Conservation (phyloP, 2,888 invertebrate genomes). For the Campoplex capitator region DNA sequence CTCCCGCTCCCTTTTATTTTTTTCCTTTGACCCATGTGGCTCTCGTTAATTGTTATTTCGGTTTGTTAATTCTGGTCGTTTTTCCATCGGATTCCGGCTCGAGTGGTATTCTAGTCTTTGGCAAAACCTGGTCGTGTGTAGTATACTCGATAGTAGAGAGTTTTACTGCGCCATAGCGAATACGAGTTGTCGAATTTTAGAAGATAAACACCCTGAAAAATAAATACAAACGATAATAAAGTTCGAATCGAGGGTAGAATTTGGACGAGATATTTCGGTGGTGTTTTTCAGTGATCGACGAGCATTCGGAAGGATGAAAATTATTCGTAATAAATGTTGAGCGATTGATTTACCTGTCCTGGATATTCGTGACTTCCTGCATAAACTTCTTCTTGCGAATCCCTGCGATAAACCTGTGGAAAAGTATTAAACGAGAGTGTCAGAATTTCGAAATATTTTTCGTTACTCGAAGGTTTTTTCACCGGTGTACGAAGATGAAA, state of each 20-base stretch:
- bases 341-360: conserved; percentile 85
- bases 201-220: conserved; percentile 95
- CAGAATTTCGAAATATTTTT: too few relatives aligned
- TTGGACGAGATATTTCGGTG: not conserved
- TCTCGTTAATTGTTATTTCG: conserved; percentile 11
- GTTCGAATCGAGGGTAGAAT: not conserved
- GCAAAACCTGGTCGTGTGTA: conserved; percentile 90
- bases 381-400: conserved; percentile 98
- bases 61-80: conserved; percentile 10
- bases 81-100: conserved; percentile 11
- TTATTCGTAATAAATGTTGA: not conserved
- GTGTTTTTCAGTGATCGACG: not conserved
- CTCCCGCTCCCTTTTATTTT: not conserved
- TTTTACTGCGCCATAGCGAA: conserved; percentile 99
- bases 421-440: conserved; percentile 79
- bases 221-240: not conserved
- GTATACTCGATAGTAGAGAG: conserved; percentile 99
- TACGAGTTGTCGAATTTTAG: conserved; percentile 99
- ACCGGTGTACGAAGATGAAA: conserved; percentile 6
- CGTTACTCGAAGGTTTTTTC: not conserved
- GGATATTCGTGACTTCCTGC: conserved; percentile 99
- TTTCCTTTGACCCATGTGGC: not conserved
- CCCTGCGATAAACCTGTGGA: conserved; percentile 97
- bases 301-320: not conserved
- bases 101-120: conserved; percentile 70